Base-by-base conservation (phyloP, 2,113 vertebrate genomes). In the Scortum barcoo region DNA sequence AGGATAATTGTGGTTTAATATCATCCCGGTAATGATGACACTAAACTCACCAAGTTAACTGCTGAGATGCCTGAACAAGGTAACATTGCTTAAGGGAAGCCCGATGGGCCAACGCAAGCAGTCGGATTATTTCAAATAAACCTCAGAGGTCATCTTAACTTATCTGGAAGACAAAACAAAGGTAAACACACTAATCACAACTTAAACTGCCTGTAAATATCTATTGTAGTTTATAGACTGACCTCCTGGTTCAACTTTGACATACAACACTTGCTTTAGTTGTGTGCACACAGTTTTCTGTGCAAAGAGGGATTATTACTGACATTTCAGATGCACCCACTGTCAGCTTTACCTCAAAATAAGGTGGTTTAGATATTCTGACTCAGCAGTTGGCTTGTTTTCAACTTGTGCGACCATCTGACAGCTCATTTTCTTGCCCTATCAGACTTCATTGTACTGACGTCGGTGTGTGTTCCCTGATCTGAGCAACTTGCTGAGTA, bases 301-400 rank as follows among this genome's bases (percentile, higher is more conserved):
- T 24, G 53, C n/a, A 54, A 53, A n/a, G 10, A 53, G 10, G 33
- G 30, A 72, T 72, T 56, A 72, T 57, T 46, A 33, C 13, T 46
- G 56, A 46, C 38, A 67, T 4, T 28, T 36, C 7, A 50, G 28
- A 22, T 26, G n/a, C 30, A 38, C 16, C 60, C 40, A 12, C 4
- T 56, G 28, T 78, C 10, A 46, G 30, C 67, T 54, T 19, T 4
- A 36, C 51, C 19, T 53, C 50, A 12, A 65, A 24, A 56, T 63
- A n/a, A 54, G 38, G 8, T 22, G 33, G 5, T 51, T 57, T 26
- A 51, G 20, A 58, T 63, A 58, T 40, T 58, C 38, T 46, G 46
- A 53, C n/a, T 40, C 40, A 67, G 8, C 61, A 7, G 12, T n/a
- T 74, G 79, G 42, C 72, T 69, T 50, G 9, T 72, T 66, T 48